A percentile compares a stretch with the other conserved stretches of the same genome.
Evolutionary conservation across 1,140 invertebrate genomes (phyloP).

Genomic region (Calosoma granatense): DNA sequence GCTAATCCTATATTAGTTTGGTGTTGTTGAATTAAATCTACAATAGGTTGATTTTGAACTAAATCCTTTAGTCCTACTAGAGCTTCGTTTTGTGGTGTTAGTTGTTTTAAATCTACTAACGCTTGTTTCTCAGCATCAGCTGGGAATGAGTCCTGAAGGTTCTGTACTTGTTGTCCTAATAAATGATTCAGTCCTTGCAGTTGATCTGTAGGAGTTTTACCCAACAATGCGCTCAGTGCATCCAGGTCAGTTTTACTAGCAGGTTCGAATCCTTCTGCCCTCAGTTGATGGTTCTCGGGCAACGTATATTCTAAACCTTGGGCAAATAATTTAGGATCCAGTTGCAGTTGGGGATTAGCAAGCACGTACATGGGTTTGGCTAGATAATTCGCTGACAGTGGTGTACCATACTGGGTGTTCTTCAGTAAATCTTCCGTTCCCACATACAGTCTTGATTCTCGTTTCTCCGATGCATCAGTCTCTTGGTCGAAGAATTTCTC

Average conservation of each 20-base stretch:
- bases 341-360: neutral
- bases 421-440: neutral
- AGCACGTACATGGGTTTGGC: neutral
- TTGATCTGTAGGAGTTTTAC: slow-evolving; percentile 21
- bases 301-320: neutral
- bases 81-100: no score
- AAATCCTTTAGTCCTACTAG: no score
- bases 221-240: slow-evolving; percentile 20
- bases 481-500: neutral
- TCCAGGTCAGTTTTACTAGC: slow-evolving; percentile 14
- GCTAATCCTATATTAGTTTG: neutral
- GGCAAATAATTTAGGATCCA: neutral
- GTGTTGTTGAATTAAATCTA: no score
- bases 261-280: neutral
- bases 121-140: no score
- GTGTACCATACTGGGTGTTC: no score
- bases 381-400: neutral
- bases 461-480: neutral
- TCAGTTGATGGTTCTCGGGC: neutral
- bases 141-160: no score
- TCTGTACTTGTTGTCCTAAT: slow-evolving; percentile 8
- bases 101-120: no score
- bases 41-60: no score
- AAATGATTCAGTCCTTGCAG: slow-evolving; percentile 24
- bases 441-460: neutral